A percentile compares a stretch with the other conserved stretches of the same genome.
These are phyloP conservation scores for Eucera pruinosa DNA, from an alignment of 2,888 invertebrate genomes.

Conservation along the genomic window DNA sequence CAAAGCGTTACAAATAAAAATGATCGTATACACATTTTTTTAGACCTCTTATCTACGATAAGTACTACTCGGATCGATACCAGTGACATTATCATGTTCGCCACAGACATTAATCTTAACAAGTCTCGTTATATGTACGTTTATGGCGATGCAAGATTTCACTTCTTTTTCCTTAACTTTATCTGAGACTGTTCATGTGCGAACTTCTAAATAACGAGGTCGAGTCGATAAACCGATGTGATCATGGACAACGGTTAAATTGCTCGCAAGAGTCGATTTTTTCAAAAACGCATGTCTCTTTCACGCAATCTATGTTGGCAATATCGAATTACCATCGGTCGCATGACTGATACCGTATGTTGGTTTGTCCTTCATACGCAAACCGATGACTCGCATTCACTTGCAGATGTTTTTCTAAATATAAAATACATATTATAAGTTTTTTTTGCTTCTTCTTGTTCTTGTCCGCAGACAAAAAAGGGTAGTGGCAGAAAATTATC, in stretches of 20 bases:
- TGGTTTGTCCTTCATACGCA: conserved; percentile 40
- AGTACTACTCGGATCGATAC: conserved; percentile 27
- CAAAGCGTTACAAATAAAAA: conserved; percentile 6
- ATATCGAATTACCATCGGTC: conserved; percentile 50
- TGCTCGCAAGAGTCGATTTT: conserved; percentile 15
- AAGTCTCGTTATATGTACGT: neutral
- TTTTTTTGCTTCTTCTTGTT: neutral
- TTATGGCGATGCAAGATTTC: conserved; percentile 14
- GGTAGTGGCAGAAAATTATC: too few relatives aligned
- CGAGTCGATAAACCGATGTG: conserved; percentile 39
- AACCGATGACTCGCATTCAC: conserved; percentile 14
- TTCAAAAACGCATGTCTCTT: conserved; percentile 28
- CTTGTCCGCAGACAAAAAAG: neutral
- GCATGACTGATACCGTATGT: conserved; percentile 57
- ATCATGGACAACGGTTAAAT: conserved; percentile 27
- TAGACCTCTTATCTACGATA: conserved; percentile 14
- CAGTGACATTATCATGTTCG: conserved; percentile 25
- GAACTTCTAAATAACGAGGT: conserved; percentile 33
- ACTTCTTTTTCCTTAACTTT: neutral
- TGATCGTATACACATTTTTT: conserved; percentile 3
- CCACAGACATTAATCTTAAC: conserved; percentile 16
- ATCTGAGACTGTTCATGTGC: conserved; percentile 14
- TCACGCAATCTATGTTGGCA: conserved; percentile 35
- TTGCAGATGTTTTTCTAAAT: conserved; percentile 14
- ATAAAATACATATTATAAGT: neutral